These are phyloP conservation scores for Caenorhabditis auriculariae DNA, from an alignment of 2,888 invertebrate genomes.

Conservation along the genomic window DNA sequence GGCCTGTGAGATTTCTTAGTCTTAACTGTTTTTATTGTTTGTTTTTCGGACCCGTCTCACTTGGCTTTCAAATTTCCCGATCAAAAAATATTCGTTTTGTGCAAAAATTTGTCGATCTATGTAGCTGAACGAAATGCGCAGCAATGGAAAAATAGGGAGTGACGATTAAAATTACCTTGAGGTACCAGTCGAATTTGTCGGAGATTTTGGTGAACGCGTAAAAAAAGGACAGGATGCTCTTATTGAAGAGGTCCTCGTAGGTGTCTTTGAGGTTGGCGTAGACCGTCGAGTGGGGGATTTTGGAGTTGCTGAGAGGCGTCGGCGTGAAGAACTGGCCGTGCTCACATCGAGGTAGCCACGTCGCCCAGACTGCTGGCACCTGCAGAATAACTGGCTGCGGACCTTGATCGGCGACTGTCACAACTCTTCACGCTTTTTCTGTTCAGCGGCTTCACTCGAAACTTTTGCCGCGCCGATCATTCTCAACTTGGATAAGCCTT, in stretches of 20 bases:
- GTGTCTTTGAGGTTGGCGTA: slow-evolving; percentile 36
- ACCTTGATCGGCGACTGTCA: no score
- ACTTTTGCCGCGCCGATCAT: no score
- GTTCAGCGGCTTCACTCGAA: no score
- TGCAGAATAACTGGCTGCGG: no score
- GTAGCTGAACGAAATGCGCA: no score
- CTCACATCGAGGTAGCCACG: slow-evolving; percentile 46
- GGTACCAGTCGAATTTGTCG: slow-evolving; percentile 46
- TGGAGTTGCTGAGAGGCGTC: slow-evolving; percentile 8
- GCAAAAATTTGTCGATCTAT: not conserved
- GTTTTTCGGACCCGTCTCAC: not conserved
- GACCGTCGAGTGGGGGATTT: slow-evolving; percentile 39
- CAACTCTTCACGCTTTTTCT: not conserved
- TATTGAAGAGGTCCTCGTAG: slow-evolving; percentile 39
- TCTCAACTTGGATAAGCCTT: no score
- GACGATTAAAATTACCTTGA: slow-evolving; percentile 34
- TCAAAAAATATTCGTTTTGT: not conserved
- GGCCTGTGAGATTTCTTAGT: slow-evolving; percentile 18
- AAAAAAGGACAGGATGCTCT: slow-evolving; percentile 35
- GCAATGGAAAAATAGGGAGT: no score
- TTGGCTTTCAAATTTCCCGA: not conserved
- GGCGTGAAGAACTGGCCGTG: slow-evolving; percentile 45
- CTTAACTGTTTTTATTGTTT: not conserved
- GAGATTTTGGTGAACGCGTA: slow-evolving; percentile 37
- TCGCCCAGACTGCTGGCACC: slow-evolving; percentile 30